Evolutionary conservation across 2,113 vertebrate species (phyloP).

Genomic region (Sitta europaea): DNA sequence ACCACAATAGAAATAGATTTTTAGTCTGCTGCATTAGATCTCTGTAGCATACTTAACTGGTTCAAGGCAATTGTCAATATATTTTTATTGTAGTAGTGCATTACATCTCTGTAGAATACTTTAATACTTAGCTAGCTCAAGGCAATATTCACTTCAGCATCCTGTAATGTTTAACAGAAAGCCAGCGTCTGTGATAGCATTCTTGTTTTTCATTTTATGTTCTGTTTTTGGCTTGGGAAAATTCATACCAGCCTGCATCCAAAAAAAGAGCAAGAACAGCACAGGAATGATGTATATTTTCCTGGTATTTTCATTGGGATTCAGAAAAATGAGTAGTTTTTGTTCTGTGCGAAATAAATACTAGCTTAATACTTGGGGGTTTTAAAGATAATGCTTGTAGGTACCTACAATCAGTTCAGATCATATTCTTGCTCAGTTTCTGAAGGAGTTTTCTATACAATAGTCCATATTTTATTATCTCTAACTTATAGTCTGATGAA

Average conservation of each 20-base stretch:
- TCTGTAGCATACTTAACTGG: not conserved
- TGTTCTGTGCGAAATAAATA: not conserved
- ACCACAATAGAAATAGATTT: slow-evolving; percentile 24
- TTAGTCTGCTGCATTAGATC: not conserved
- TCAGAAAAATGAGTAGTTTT: not conserved
- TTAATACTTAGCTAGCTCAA: not conserved
- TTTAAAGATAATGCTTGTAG: not conserved
- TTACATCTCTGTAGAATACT: not conserved
- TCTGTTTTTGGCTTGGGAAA: not conserved
- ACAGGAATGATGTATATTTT: not conserved
- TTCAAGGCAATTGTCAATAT: not conserved
- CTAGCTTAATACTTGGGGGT: not conserved
- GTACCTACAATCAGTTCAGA: not conserved
- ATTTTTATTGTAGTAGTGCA: not conserved
- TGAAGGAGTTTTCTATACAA: not conserved
- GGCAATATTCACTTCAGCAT: not conserved
- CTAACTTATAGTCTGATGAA: not conserved
- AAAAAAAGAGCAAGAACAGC: not conserved
- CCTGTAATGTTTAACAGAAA: not conserved
- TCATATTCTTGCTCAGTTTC: not conserved
- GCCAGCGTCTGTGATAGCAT: not conserved
- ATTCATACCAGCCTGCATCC: not conserved
- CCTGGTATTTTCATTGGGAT: not conserved
- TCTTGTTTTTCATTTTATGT: not conserved
- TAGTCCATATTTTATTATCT: not conserved